Percentiles rank a stretch among this genome's conserved stretches.
Evolutionary conservation across 2,113 vertebrate species (phyloP).

Genomic region (Ochotona curzoniae): DNA sequence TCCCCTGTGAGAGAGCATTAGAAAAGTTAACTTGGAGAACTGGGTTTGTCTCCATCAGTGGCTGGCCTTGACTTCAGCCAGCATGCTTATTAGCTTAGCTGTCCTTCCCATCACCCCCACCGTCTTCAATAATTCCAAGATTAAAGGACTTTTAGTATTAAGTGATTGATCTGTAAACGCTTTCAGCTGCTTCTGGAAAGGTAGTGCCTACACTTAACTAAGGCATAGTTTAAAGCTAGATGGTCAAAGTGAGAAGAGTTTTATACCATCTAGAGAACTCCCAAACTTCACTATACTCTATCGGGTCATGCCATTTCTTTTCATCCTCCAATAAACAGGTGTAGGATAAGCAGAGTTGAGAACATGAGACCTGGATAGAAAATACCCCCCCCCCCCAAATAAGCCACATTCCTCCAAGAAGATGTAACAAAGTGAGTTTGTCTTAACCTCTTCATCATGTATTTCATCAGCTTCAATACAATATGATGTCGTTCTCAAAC

Average conservation of each 20-base stretch:
- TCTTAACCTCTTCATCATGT: not conserved
- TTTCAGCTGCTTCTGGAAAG: not conserved
- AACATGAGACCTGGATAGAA: not conserved
- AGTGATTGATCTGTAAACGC: not conserved
- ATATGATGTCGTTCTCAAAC: not conserved
- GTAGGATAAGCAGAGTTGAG: not conserved
- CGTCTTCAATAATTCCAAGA: slow-evolving; percentile 15
- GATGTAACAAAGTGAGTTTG: not conserved
- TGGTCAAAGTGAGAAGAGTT: not conserved
- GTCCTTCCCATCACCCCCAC: not conserved
- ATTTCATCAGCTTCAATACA: not conserved
- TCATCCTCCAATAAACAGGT: not conserved
- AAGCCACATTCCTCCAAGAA: not conserved
- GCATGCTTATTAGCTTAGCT: not conserved
- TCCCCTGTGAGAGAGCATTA: not conserved
- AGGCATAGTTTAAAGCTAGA: not conserved
- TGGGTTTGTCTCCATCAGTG: not conserved
- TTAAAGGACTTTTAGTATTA: not conserved
- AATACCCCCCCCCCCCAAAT: not conserved
- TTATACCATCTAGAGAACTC: not conserved
- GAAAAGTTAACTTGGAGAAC: not conserved
- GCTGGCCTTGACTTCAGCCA: not conserved
- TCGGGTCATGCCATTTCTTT: not conserved
- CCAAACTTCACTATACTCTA: not conserved
- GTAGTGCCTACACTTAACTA: not conserved